Percentiles rank a stretch among this genome's conserved stretches.
These are phyloP conservation scores for Pheosia tremula DNA, from an alignment of 2,888 invertebrate genomes.

Conservation along the genomic window DNA sequence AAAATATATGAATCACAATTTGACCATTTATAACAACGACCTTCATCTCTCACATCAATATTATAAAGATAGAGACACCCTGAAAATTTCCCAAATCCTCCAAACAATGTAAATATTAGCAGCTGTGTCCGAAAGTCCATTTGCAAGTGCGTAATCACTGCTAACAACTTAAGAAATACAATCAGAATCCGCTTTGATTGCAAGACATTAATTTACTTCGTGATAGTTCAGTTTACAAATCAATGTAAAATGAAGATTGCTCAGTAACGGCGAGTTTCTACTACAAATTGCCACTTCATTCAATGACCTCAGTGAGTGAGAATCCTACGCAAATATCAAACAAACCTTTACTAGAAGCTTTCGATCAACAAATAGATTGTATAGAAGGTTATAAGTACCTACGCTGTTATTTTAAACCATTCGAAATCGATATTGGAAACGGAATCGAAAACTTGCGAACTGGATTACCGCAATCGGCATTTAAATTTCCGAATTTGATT, in stretches of 20 bases:
- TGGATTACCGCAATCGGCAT: too few relatives aligned
- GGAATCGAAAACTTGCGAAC: too few relatives aligned
- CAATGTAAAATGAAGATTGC: constrained; percentile 23
- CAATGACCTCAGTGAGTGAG: constrained; percentile 5
- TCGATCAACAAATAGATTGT: not conserved
- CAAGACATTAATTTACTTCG: constrained; percentile 21
- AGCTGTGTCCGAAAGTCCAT: constrained; percentile 6
- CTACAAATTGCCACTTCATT: constrained; percentile 23
- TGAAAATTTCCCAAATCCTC: too few relatives aligned
- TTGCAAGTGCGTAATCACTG: not conserved
- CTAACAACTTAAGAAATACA: constrained; percentile 9
- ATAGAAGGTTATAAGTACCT: too few relatives aligned
- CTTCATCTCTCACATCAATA: too few relatives aligned
- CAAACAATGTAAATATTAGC: not conserved
- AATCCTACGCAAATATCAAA: not conserved
- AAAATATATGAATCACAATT: not conserved
- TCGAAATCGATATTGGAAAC: too few relatives aligned
- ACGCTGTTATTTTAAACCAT: too few relatives aligned
- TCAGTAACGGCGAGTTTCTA: constrained; percentile 23
- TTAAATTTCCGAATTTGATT: too few relatives aligned
- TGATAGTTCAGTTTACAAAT: constrained; percentile 37
- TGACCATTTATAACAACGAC: too few relatives aligned
- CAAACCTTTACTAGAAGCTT: constrained; percentile 3
- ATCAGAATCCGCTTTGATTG: constrained; percentile 10
- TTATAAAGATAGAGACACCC: too few relatives aligned